These are phyloP conservation scores for Actinia equina DNA, from an alignment of 64 coral and sea anemone species.

Conservation along the genomic window DNA sequence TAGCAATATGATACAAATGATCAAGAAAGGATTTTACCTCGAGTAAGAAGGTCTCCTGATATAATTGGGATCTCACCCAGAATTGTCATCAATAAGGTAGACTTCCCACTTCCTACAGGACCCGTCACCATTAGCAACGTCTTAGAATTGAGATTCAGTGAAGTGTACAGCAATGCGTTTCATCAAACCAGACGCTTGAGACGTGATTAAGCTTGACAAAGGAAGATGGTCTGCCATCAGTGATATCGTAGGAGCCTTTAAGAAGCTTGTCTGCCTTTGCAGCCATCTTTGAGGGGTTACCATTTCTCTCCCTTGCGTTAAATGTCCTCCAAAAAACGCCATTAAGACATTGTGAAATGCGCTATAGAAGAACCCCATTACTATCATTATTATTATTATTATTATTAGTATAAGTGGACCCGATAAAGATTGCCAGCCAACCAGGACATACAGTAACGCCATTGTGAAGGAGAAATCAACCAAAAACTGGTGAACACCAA, in stretches of 20 bases:
- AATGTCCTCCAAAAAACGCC: background rate
- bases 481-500: background rate
- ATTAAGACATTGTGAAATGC: no score
- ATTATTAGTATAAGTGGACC: background rate
- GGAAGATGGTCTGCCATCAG: background rate
- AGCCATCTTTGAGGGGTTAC: background rate
- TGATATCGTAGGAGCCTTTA: background rate
- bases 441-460: background rate
- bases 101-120: slow-evolving; percentile 38
- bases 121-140: background rate
- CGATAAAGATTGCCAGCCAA: background rate
- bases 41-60: slow-evolving; percentile 9
- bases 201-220: no score
- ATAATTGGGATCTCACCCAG: slow-evolving; percentile 51
- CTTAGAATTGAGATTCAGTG: background rate
- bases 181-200: background rate
- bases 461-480: background rate
- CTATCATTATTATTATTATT: no score
- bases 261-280: no score
- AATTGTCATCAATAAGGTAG: slow-evolving; percentile 60
- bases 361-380: no score
- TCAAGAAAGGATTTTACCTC: background rate
- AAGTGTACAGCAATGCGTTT: background rate
- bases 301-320: background rate
- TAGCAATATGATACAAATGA: background rate